A percentile compares a stretch with the other conserved stretches of the same genome.
These are phyloP conservation scores for Ectropis crepuscularia DNA, from an alignment of 2,888 invertebrate species.

Conservation along the genomic window DNA sequence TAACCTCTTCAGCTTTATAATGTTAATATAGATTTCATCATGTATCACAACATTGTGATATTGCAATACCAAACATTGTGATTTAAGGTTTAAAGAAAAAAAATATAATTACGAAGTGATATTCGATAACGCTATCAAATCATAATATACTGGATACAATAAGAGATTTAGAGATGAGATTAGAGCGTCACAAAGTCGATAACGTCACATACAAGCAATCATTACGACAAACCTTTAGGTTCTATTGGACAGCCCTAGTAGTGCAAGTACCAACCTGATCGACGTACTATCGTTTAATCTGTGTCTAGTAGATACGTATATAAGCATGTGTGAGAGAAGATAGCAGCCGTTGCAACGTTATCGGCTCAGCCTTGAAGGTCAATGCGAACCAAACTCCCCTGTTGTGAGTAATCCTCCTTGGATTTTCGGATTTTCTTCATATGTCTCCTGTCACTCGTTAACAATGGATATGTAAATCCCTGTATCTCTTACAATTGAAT, in stretches of 20 bases:
- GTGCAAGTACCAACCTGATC: conserved; percentile 10
- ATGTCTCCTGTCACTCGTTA: conserved; percentile 52
- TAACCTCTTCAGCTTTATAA: too few species aligned
- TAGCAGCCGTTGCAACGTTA: conserved; percentile 68
- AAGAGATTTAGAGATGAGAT: too few species aligned
- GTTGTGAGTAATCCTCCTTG: conserved; percentile 56
- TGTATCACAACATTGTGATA: too few species aligned
- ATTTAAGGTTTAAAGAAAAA: too few species aligned
- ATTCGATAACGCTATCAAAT: too few species aligned
- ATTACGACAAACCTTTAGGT: too few species aligned
- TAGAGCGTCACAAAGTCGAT: too few species aligned
- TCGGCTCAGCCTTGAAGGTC: conserved; percentile 70
- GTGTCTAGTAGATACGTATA: conserved; percentile 24
- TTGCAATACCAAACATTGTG: too few species aligned
- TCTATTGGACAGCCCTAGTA: conserved; percentile 19
- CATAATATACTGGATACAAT: too few species aligned
- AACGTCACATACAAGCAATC: too few species aligned
- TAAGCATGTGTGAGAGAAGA: conserved; percentile 53
- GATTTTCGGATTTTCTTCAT: conserved; percentile 59
- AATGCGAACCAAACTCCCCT: conserved; percentile 54
- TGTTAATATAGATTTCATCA: too few species aligned
- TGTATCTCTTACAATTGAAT: conserved; percentile 24
- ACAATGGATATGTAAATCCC: conserved; percentile 44
- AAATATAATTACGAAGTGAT: too few species aligned
- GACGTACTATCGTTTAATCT: conserved; percentile 16